Evolutionary conservation across 2,113 vertebrate species (phyloP).

Genomic region (Callospermophilus lateralis): DNA sequence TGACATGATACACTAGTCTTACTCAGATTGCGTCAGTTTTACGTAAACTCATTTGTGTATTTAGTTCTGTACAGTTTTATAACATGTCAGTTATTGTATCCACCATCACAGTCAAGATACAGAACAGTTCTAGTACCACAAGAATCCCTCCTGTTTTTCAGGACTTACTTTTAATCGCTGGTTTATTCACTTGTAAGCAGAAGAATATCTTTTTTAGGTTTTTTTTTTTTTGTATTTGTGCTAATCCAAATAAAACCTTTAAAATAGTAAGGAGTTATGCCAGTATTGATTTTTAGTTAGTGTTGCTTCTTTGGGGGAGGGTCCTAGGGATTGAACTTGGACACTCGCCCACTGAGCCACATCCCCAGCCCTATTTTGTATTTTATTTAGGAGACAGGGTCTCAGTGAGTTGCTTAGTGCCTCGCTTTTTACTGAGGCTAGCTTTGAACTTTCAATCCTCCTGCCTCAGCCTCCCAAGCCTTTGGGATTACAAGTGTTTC

Average conservation of each 20-base stretch:
- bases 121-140: not conserved
- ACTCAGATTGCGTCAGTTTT: not conserved
- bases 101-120: not conserved
- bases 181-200: not conserved
- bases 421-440: too few species aligned
- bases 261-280: not conserved
- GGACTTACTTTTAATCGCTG: conserved; percentile 1
- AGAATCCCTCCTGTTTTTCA: not conserved
- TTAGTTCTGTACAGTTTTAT: not conserved
- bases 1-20: not conserved
- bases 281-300: not conserved
- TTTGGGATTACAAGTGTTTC: too few species aligned
- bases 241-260: not conserved
- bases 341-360: too few species aligned
- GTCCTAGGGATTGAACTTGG: too few species aligned
- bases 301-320: not conserved
- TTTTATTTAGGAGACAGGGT: too few species aligned
- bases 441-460: too few species aligned
- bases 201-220: not conserved
- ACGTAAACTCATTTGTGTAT: not conserved
- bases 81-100: not conserved
- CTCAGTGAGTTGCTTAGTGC: too few species aligned
- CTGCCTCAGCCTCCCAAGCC: too few species aligned
- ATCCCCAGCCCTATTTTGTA: too few species aligned
- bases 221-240: not conserved